A percentile compares a stretch with the other conserved stretches of the same genome.
Evolutionary conservation across 2,113 vertebrate genomes (phyloP).

Genomic region (Halichoeres trimaculatus): DNA sequence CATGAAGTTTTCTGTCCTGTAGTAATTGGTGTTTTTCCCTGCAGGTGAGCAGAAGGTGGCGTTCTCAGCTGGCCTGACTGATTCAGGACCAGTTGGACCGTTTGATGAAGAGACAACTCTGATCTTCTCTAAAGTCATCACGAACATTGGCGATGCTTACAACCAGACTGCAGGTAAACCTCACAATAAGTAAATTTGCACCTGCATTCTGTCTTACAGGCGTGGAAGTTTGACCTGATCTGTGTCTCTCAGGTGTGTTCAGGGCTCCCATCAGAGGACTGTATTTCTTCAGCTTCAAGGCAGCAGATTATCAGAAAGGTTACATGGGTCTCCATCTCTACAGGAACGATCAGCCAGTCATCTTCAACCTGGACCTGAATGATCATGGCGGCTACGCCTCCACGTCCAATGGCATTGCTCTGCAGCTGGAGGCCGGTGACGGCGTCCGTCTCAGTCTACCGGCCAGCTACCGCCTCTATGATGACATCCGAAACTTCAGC

Average conservation of each 20-base stretch:
- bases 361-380: slow-evolving; percentile 72
- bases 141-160: slow-evolving; percentile 65
- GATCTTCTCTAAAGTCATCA: slow-evolving; percentile 70
- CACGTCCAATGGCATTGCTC: slow-evolving; percentile 11
- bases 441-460: slow-evolving; percentile 59
- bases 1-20: no score
- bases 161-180: slow-evolving; percentile 59
- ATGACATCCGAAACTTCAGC: slow-evolving; percentile 72
- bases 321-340: slow-evolving; percentile 76
- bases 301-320: slow-evolving; percentile 72
- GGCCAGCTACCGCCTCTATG: slow-evolving; percentile 75
- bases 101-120: slow-evolving; percentile 70
- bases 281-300: slow-evolving; percentile 77
- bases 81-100: slow-evolving; percentile 68
- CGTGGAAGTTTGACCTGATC: not conserved
- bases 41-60: slow-evolving; percentile 63
- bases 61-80: slow-evolving; percentile 69
- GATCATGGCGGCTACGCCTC: slow-evolving; percentile 73
- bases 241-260: slow-evolving; percentile 66
- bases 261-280: slow-evolving; percentile 64
- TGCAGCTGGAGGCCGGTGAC: slow-evolving; percentile 64
- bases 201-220: not conserved
- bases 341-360: slow-evolving; percentile 61
- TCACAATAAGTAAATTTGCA: not conserved
- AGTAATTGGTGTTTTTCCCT: no score